Percentiles rank a stretch among this genome's conserved stretches.
phyloP scores from a whole-genome alignment of 2,888 invertebrate species.

The Punctoribates punctum region DNA sequence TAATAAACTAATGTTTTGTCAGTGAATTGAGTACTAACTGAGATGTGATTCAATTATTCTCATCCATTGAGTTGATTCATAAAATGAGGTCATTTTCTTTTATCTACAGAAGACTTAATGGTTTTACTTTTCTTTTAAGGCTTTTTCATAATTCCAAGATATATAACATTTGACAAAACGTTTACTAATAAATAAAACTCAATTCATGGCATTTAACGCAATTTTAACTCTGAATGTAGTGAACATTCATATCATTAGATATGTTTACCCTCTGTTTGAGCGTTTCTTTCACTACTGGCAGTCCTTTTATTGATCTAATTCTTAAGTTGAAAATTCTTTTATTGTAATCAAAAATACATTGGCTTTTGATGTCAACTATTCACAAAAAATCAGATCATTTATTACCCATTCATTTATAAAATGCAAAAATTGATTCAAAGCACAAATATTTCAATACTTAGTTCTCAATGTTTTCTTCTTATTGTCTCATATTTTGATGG shows the following conservation, averaged over 20 bases:
- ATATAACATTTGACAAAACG: not conserved
- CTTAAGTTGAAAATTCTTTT: not conserved
- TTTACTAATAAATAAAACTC: not conserved
- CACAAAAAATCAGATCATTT: too few relatives aligned
- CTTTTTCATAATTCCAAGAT: not conserved
- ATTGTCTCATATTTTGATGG: too few relatives aligned
- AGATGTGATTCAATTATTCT: not conserved
- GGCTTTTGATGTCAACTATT: too few relatives aligned
- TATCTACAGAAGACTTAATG: not conserved
- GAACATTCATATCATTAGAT: conserved; percentile 2
- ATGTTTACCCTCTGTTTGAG: conserved; percentile 11
- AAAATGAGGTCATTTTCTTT: not conserved
- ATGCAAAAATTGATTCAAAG: too few relatives aligned
- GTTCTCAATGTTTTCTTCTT: too few relatives aligned
- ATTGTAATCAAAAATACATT: not conserved
- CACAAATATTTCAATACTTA: too few relatives aligned
- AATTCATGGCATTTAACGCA: conserved; percentile 13
- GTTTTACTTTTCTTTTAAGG: not conserved
- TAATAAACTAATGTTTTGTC: too few relatives aligned
- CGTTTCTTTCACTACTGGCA: not conserved
- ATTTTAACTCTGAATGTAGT: not conserved
- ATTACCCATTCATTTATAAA: too few relatives aligned
- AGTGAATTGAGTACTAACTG: not conserved
- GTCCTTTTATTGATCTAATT: conserved; percentile 3
- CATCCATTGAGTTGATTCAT: not conserved